Base-by-base conservation (phyloP, 2,888 invertebrate genomes). In the Ectropis crepuscularia region DNA sequence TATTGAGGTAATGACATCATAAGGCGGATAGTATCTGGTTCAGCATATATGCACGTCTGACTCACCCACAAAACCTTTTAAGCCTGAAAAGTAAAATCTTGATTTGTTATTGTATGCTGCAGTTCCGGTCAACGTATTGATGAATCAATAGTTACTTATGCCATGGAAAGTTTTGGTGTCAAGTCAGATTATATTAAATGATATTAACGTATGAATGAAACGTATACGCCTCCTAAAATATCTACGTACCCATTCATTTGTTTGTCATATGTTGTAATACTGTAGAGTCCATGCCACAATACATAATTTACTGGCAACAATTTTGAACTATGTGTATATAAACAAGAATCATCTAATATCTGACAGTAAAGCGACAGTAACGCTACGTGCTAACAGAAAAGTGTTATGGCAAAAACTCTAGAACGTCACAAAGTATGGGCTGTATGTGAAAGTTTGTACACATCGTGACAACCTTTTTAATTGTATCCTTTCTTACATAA, bases 391-490 rank as follows among this genome's bases (percentile, higher is more conserved):
- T 4, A 28, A 28, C 16, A 28, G n/a, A 28, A 28, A 28, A 2
- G 16, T 28, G 4, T 28, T 28, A 28, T 28, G 4, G 16, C 16
- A 4, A 43, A 61, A 8, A 49, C 11, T 38, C n/a, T 49, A 39
- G 16, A 47, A 49, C 28, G 57, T 43, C 57, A 63, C 58, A 57
- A 38, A 48, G 9, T 6, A 9, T 55, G 12, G 7, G 41, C 38
- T 42, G 50, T 48, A 58, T 63, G 63, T 59, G 63, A 63, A 63
- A 63, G 63, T 50, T 43, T 57, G 7, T 41, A 10, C 43, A 57
- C 57, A 53, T 57, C 53, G 63, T 55, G 60, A 64, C 51, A 55
- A 42, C 37, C 47, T 55, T 51, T 42, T 7, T 54, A 46, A 38
- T 47, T n/a, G 45, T 48, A 43, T 60, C 64, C 59, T 60, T 50